Evolutionary conservation across 2,888 invertebrate genomes (phyloP), one percentile per base, ranked within the genome.

Genomic region (Gari tellinella): DNA sequence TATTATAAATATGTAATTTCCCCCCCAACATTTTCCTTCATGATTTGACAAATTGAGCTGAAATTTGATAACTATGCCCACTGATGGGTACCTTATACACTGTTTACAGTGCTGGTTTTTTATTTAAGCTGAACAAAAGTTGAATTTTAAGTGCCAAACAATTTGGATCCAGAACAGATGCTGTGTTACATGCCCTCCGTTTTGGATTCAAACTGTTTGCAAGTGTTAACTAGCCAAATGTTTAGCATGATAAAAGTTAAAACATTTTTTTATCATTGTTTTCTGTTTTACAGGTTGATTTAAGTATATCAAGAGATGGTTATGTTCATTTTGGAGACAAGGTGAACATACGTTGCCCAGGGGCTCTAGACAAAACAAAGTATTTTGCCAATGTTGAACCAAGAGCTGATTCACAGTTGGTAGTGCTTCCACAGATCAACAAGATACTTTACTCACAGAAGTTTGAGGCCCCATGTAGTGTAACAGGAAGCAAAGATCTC

Each of bases 301-400:
- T 90, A 26, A 88, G 86, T 68, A 85, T 90, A 31, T 85, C 88
- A 4, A 76, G 87, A 62, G 91, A 91, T 83, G 88, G 88, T 0
- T 80, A 69, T 62, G 86, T 91, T 15, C 91, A 90, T 76, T 90
- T 89, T 81, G 91, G 91, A 15, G 90, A 91, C 72, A 80, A 79
- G 8, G 85, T 91, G 5, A 86, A 82, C 75, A 46, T 91, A 26
- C 57, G 83, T 23, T 90, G 90, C 67, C 84, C 84, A 2, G 89
- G 76, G 15, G 83, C 84, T 4, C 51, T 60, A 31, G 86, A 88
- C 51, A 78, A 81, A 46, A 86, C 85, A 5, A 76, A 83, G 40
- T 86, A 86, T 58, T 83, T 78, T 65, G 78, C 81, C 10, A 73
- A 83, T 48, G 82, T 83, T 25, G 80, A 84, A 12, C 88, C 89